Conservation (phyloP, 64 coral and sea anemone species). For the Stichodactyla helianthus region DNA sequence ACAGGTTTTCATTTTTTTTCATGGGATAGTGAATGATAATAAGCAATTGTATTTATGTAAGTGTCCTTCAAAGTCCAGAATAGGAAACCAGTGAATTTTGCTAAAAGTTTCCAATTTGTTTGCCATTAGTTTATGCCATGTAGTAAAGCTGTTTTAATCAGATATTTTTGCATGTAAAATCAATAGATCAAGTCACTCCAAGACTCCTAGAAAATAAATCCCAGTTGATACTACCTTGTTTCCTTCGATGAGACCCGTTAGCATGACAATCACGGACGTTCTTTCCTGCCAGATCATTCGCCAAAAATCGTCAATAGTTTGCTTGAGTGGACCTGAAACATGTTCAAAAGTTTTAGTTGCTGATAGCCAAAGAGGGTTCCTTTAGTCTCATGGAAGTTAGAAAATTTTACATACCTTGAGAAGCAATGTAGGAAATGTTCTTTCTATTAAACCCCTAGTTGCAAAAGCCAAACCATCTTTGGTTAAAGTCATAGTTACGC, state of each 20-base stretch:
- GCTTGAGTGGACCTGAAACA: slow-evolving; percentile 27
- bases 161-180: background rate
- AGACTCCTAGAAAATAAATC: background rate
- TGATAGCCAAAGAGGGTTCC: background rate
- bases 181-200: too few species aligned
- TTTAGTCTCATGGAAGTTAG: background rate
- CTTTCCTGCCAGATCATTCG: slow-evolving; percentile 61
- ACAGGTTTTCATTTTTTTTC: too few species aligned
- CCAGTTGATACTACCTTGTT: slow-evolving; percentile 19
- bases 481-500: background rate
- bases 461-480: background rate
- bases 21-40: too few species aligned
- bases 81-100: too few species aligned
- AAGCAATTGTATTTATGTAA: background rate
- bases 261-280: slow-evolving; percentile 33
- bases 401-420: slow-evolving; percentile 11
- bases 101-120: background rate
- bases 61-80: too few species aligned
- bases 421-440: slow-evolving; percentile 25
- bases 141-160: too few species aligned
- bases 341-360: background rate
- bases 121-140: background rate
- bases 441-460: slow-evolving; percentile 31
- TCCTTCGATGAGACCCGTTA: slow-evolving; percentile 43
- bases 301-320: slow-evolving; percentile 42